phyloP scores from a whole-genome alignment of 2,113 vertebrate genomes.

The Sialia sialis region DNA sequence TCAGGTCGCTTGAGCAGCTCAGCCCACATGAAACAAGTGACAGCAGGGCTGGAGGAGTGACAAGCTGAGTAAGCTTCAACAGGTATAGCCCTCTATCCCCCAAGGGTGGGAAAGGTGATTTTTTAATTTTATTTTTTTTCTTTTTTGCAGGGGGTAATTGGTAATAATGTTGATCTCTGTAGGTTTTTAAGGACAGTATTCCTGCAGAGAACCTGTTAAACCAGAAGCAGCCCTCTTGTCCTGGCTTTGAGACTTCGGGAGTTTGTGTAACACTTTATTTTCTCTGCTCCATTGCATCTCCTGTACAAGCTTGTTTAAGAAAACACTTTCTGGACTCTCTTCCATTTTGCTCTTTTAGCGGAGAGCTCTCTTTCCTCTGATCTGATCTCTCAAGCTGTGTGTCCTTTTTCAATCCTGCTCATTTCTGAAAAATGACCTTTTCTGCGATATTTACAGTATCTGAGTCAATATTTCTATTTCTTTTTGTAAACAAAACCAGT shows the following conservation, averaged over 20 bases:
- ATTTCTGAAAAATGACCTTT: slow-evolving; percentile 21
- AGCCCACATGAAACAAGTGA: background rate
- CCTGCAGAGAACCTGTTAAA: background rate
- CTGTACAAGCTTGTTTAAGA: background rate
- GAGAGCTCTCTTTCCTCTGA: background rate
- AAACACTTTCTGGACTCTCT: background rate
- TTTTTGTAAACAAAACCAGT: background rate
- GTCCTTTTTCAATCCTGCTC: slow-evolving; percentile 2
- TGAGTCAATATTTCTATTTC: slow-evolving; percentile 46
- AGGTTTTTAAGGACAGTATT: background rate
- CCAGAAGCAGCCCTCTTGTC: background rate
- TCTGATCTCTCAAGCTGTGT: background rate
- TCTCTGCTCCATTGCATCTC: background rate
- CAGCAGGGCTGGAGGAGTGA: background rate
- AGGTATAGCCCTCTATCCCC: background rate
- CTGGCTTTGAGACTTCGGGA: background rate
- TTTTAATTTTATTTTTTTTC: background rate
- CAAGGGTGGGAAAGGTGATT: background rate
- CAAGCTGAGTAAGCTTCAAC: background rate
- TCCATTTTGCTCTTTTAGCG: background rate
- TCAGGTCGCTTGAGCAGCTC: background rate
- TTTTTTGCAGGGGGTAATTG: background rate
- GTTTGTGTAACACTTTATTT: background rate
- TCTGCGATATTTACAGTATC: background rate
- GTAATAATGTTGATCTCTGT: background rate